phyloP scores from a whole-genome alignment of 2,888 invertebrate species.

The Trissoscelio sp. region DNA sequence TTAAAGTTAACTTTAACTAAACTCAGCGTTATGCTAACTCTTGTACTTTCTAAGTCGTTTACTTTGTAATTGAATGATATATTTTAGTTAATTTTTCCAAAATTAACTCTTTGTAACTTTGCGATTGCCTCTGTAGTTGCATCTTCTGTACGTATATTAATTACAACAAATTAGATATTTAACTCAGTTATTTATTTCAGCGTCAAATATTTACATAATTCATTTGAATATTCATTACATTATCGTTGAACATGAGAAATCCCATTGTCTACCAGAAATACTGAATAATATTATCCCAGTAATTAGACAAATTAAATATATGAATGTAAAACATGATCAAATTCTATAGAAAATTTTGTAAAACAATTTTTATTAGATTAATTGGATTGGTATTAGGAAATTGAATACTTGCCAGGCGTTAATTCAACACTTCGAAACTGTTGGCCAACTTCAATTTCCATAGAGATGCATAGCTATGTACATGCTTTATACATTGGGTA shows the following conservation, averaged over 20 bases:
- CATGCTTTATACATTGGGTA: constrained; percentile 37
- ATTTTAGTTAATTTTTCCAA: background rate
- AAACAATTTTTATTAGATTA: background rate
- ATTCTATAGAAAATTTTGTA: background rate
- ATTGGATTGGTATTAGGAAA: constrained; percentile 4
- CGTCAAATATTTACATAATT: background rate
- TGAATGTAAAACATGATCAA: no score
- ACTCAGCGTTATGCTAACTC: background rate
- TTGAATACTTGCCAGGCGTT: constrained; percentile 7
- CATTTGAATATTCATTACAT: no score
- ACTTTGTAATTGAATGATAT: constrained; percentile 15
- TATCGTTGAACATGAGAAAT: background rate
- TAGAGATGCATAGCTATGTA: constrained; percentile 26
- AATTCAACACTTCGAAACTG: constrained; percentile 42
- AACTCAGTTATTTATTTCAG: background rate
- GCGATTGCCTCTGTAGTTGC: background rate
- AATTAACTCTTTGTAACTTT: constrained; percentile 1
- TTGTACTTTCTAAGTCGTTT: constrained; percentile 9
- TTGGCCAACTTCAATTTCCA: constrained; percentile 45
- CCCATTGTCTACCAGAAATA: no score
- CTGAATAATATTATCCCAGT: no score
- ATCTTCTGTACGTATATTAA: background rate
- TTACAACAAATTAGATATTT: background rate
- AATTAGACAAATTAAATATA: no score
- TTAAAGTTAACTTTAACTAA: background rate